These are phyloP conservation scores for Rhinopomastus cyanomelas DNA, from an alignment of 2,113 vertebrate genomes.

Conservation along the genomic window DNA sequence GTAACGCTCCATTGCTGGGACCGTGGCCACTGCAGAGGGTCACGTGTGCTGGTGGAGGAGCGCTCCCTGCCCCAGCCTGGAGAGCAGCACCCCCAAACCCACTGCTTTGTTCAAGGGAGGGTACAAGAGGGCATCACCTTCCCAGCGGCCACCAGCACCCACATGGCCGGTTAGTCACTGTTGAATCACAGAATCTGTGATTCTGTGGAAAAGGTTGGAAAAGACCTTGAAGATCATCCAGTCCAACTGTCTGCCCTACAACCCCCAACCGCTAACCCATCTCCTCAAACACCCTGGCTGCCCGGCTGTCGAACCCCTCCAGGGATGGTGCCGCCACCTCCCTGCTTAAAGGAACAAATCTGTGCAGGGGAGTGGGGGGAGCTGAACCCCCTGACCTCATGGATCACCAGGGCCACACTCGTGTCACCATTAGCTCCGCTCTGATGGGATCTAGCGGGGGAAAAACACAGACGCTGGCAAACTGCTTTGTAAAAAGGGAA, in stretches of 20 bases:
- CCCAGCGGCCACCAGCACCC: too few relatives aligned
- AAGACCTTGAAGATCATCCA: too few relatives aligned
- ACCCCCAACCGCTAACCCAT: too few relatives aligned
- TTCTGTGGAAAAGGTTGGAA: too few relatives aligned
- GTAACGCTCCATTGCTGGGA: rapidly evolving
- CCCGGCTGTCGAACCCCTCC: too few relatives aligned
- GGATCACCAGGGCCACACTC: rapidly evolving
- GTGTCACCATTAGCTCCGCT: rapidly evolving
- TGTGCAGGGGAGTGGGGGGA: neutral
- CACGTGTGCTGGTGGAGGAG: neutral
- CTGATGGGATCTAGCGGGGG: neutral
- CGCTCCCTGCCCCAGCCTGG: neutral
- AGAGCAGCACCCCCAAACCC: neutral
- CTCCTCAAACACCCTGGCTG: too few relatives aligned
- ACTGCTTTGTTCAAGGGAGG: neutral
- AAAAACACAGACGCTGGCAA: neutral
- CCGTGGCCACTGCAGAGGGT: rapidly evolving
- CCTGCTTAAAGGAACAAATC: neutral
- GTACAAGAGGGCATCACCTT: neutral
- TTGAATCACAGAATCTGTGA: too few relatives aligned
- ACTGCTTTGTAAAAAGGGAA: neutral
- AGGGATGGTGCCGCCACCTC: too few relatives aligned
- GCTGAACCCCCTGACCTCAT: rapidly evolving
- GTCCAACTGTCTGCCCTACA: too few relatives aligned
- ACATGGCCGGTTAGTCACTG: rapidly evolving